Conservation (phyloP, 2,888 invertebrate species). For the Cabera pusaria region DNA sequence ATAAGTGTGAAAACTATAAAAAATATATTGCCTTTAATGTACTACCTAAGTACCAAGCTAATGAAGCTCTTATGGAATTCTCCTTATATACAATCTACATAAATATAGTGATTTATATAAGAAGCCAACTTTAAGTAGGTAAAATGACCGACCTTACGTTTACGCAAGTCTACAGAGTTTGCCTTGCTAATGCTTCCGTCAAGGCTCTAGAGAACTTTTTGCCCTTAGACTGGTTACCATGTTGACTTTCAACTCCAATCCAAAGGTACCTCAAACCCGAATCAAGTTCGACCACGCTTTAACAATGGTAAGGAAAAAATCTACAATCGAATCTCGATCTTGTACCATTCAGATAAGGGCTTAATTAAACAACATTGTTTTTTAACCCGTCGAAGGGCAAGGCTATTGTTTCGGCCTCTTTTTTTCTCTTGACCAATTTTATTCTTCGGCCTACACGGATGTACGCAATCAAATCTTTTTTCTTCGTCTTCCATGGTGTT, state of each 20-base stretch:
- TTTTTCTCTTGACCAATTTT: constrained; percentile 23
- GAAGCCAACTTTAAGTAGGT: too few species aligned
- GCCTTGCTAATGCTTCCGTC: constrained; percentile 6
- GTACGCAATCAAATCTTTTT: constrained; percentile 43
- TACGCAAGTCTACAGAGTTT: too few species aligned
- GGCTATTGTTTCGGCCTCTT: constrained; percentile 21
- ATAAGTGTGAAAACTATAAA: too few species aligned
- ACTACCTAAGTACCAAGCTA: too few species aligned
- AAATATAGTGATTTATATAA: constrained; percentile 16
- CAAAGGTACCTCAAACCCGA: constrained; percentile 5
- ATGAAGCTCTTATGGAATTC: too few species aligned
- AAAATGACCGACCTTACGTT: too few species aligned
- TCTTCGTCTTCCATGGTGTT: constrained; percentile 11
- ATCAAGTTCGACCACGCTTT: constrained; percentile 1
- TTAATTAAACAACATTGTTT: constrained; percentile 4
- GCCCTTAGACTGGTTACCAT: constrained; percentile 9
- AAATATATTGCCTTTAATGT: too few species aligned
- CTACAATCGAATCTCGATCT: constrained; percentile 14
- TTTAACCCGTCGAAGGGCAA: constrained; percentile 23
- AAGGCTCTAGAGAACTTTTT: constrained; percentile 7
- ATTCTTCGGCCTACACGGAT: constrained; percentile 52
- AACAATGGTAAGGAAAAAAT: constrained; percentile 12
- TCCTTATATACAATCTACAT: too few species aligned
- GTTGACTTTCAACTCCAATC: constrained; percentile 18
- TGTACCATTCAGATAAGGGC: constrained; percentile 6